Base-by-base conservation (phyloP, 2,888 invertebrate genomes). In the Chelonus formosanus region DNA sequence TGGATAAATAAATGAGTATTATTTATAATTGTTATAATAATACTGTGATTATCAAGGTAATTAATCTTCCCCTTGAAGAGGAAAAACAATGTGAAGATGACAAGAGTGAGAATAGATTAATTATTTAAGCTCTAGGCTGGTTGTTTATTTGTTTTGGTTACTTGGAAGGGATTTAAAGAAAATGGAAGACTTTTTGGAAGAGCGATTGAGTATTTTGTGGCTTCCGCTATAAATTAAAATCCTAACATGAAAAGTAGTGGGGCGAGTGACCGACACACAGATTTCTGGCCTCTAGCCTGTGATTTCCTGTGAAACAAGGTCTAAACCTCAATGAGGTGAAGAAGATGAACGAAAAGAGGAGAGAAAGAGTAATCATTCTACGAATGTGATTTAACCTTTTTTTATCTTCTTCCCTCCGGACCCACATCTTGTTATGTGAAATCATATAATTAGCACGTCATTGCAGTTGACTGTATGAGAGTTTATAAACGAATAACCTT, bases 401-500 rank as follows among this genome's bases (percentile, higher is more conserved):
- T 71, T 73, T 20, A 20, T 20, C 20, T 20, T 73, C 73, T 76
- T 72, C 71, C 70, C 73, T 72, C 72, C 67, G 74, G 75, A 78
- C 80, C 81, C 80, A 79, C 78, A 81, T 81, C 80, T 80, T 77
- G 80, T 81, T 81, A 80, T 79, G 77, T 76, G 73, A 76, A 80
- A 77, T 80, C 79, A 77, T 80, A 79, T 81, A 81, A 82, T 82
- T 81, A 80, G 80, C 81, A 81, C 80, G 78, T 79, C 77, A 78
- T 80, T 78, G 77, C 75, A 74, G 77, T 77, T 72, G 68, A 36
- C 44, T 70, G 68, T 68, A 70, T 55, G 57, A 36, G 62, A 61
- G 71, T 67, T 67, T 66, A 60, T 64, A 55, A 50, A 67, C 65
- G 48, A 50, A 45, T 43, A 62, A 54, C 40, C 56, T 56, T 20